Conservation (phyloP, 2,888 invertebrate species). For the Limnephilus auricula region DNA sequence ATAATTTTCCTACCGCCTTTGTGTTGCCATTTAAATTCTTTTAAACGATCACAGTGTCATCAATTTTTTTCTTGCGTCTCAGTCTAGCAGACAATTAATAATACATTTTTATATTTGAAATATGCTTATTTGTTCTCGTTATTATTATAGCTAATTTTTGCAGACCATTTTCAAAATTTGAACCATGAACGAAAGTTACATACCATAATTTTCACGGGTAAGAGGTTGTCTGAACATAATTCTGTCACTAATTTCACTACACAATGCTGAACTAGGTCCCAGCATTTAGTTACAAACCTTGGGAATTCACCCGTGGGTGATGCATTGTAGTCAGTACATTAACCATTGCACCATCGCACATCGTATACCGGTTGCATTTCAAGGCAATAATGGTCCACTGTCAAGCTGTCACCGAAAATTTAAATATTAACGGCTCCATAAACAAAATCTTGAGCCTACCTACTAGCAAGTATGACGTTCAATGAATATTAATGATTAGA, state of each 20-base stretch:
- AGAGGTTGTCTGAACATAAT: no score
- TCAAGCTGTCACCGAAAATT: background rate
- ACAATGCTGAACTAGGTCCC: background rate
- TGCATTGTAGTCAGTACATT: background rate
- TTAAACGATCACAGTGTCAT: no score
- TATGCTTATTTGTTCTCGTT: no score
- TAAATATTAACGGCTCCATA: background rate
- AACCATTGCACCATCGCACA: background rate
- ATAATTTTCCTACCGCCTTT: no score
- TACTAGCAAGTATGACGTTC: background rate
- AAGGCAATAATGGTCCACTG: background rate
- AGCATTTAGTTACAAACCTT: background rate
- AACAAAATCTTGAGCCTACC: background rate
- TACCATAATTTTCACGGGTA: no score
- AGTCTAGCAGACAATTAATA: no score
- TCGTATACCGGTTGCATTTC: background rate
- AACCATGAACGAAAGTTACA: no score
- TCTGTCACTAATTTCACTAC: background rate
- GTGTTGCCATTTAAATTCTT: no score
- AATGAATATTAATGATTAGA: background rate
- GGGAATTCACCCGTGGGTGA: background rate
- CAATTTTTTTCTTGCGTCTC: no score
- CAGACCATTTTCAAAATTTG: no score
- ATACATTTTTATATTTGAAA: no score
- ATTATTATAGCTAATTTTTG: no score